Evolutionary conservation across 2,888 invertebrate species (phyloP).

Genomic region (Eupsilia transversa): DNA sequence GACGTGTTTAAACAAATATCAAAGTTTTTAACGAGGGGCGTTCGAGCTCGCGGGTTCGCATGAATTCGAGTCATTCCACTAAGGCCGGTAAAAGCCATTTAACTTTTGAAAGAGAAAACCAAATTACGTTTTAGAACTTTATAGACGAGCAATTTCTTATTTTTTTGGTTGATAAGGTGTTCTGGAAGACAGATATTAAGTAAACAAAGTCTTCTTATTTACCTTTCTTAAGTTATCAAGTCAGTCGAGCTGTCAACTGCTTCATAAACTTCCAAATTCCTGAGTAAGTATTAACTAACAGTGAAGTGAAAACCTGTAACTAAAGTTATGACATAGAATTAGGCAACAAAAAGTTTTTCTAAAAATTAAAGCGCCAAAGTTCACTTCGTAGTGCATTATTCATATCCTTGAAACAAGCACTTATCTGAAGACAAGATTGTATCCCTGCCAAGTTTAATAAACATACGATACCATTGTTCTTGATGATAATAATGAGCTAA

Average conservation of each 20-base stretch:
- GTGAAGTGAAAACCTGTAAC: background rate
- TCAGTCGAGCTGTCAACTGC: background rate
- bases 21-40: constrained; percentile 54
- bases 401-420: background rate
- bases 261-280: background rate
- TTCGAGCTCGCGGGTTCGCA: constrained; percentile 14
- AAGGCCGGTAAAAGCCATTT: constrained; percentile 63
- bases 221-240: background rate
- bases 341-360: background rate
- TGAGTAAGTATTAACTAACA: background rate
- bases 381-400: background rate
- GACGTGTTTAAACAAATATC: constrained; percentile 49
- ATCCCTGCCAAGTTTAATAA: background rate
- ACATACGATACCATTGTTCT: constrained; percentile 16
- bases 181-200: constrained; percentile 26
- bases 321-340: background rate
- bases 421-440: background rate
- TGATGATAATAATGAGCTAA: constrained; percentile 32
- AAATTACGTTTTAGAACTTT: constrained; percentile 58
- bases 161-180: constrained; percentile 41
- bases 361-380: background rate
- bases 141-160: constrained; percentile 46
- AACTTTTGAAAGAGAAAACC: constrained; percentile 59
- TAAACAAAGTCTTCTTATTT: constrained; percentile 17
- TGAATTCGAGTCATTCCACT: constrained; percentile 50